Evolutionary conservation across 2,888 invertebrate species (phyloP).

Genomic region (Drosophila fungiperda): DNA sequence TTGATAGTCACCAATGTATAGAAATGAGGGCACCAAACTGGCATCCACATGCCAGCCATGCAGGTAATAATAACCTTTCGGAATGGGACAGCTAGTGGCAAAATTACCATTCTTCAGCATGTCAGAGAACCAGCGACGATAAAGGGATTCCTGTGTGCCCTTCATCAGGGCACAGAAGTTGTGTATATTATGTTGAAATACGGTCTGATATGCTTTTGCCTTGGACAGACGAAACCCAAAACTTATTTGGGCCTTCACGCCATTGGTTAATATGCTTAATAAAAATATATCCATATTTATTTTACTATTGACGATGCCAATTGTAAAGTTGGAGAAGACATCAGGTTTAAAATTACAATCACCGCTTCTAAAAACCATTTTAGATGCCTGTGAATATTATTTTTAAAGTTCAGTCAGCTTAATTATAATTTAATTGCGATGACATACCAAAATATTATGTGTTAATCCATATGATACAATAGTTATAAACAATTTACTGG

Average conservation of each 20-base stretch:
- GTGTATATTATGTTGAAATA: constrained; percentile 64
- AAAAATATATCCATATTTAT: constrained; percentile 44
- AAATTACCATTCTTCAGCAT: constrained; percentile 67
- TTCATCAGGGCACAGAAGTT: constrained; percentile 58
- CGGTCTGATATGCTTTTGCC: constrained; percentile 45
- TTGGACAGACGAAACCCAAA: constrained; percentile 58
- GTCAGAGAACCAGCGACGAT: constrained; percentile 47
- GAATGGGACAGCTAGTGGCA: constrained; percentile 53
- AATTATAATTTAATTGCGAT: background rate
- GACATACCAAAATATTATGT: constrained; percentile 39
- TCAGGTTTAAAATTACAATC: constrained; percentile 40
- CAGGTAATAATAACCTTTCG: constrained; percentile 61
- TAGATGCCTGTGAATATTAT: constrained; percentile 30
- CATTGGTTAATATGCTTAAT: constrained; percentile 23
- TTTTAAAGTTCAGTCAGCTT: background rate
- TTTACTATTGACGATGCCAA: constrained; percentile 36
- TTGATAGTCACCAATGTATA: constrained; percentile 68
- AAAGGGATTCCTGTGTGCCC: constrained; percentile 47
- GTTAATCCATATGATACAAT: constrained; percentile 7
- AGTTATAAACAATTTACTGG: background rate
- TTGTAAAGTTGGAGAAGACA: constrained; percentile 58
- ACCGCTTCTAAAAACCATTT: constrained; percentile 45
- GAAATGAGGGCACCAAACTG: constrained; percentile 56
- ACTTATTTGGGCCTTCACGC: constrained; percentile 56
- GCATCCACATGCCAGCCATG: constrained; percentile 54